phyloP scores from a whole-genome alignment of 2,113 vertebrate genomes.

The Oncorhynchus kisutch region DNA sequence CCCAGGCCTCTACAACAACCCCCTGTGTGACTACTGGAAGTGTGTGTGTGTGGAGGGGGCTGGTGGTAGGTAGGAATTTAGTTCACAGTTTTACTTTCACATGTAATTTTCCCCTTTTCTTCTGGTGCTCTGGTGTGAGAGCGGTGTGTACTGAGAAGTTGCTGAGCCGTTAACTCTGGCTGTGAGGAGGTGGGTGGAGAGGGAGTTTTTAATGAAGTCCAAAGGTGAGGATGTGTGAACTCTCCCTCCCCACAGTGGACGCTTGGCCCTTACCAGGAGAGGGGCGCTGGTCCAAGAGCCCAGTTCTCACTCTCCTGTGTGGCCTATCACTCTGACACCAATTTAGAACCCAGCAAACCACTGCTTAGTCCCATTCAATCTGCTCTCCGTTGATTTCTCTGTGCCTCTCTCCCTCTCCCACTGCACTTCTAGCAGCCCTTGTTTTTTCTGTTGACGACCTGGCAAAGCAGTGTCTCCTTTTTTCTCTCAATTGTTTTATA shows the following conservation, averaged over 20 bases:
- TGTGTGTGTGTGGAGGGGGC: background rate
- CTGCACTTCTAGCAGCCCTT: conserved; percentile 23
- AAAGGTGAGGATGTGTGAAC: conserved; percentile 44
- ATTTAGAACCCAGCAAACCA: conserved; percentile 44
- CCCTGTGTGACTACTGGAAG: background rate
- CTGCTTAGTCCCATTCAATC: conserved; percentile 8
- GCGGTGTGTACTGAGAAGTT: background rate
- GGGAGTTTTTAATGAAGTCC: conserved; percentile 53
- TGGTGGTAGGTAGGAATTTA: conserved; percentile 19
- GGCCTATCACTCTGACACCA: conserved; percentile 33
- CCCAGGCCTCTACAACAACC: conserved; percentile 28
- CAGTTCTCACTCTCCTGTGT: conserved; percentile 23
- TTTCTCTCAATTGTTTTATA: background rate
- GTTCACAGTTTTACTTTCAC: conserved; percentile 26
- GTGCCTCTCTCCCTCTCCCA: conserved; percentile 4
- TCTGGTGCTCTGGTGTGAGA: background rate
- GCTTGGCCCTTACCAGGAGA: conserved; percentile 13
- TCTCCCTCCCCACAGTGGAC: background rate
- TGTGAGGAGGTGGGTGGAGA: conserved; percentile 6
- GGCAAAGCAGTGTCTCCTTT: conserved; percentile 8
- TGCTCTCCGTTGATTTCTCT: conserved; percentile 5
- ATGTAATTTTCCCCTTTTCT: background rate
- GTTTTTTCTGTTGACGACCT: conserved; percentile 27
- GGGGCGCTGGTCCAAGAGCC: conserved; percentile 13
- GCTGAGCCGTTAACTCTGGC: conserved; percentile 7